Conservation (phyloP, 1,140 invertebrate species). For the Ooceraea biroi region DNA sequence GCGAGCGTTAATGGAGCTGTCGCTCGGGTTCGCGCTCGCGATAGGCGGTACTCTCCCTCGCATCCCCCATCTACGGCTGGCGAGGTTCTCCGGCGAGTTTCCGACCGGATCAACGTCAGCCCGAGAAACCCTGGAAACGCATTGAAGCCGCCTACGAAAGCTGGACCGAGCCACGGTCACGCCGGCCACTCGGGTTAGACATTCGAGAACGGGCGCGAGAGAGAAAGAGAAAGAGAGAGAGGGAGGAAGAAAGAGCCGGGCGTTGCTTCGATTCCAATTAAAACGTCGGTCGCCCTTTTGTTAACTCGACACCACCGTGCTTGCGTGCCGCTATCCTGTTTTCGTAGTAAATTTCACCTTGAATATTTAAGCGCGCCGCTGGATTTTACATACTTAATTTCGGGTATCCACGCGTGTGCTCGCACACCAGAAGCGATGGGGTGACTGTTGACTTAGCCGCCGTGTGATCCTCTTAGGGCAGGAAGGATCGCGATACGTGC, state of each 20-base stretch:
- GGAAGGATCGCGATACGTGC: background rate
- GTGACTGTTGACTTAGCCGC: constrained; percentile 72
- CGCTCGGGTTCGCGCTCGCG: constrained; percentile 59
- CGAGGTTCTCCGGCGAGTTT: constrained; percentile 30
- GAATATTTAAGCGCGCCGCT: constrained; percentile 68
- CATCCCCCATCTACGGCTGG: background rate
- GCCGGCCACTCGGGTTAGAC: constrained; percentile 25
- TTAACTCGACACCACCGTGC: constrained; percentile 60
- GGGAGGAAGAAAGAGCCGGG: background rate
- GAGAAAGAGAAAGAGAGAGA: background rate
- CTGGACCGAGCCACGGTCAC: constrained; percentile 17
- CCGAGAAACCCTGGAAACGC: constrained; percentile 38
- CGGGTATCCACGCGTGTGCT: constrained; percentile 45
- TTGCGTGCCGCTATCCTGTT: constrained; percentile 66
- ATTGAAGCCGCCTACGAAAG: constrained; percentile 46
- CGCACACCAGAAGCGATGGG: constrained; percentile 20
- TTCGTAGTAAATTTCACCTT: constrained; percentile 73
- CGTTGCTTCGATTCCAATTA: constrained; percentile 71
- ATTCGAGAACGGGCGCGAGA: background rate
- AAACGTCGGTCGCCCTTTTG: constrained; percentile 70
- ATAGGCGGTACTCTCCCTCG: constrained; percentile 18
- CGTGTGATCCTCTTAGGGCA: constrained; percentile 71
- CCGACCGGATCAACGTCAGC: constrained; percentile 57
- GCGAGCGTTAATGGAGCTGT: constrained; percentile 75
- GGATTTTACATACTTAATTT: constrained; percentile 80